These are phyloP conservation scores for Hydriomena furcata DNA, from an alignment of 2,888 invertebrate genomes.

Conservation along the genomic window DNA sequence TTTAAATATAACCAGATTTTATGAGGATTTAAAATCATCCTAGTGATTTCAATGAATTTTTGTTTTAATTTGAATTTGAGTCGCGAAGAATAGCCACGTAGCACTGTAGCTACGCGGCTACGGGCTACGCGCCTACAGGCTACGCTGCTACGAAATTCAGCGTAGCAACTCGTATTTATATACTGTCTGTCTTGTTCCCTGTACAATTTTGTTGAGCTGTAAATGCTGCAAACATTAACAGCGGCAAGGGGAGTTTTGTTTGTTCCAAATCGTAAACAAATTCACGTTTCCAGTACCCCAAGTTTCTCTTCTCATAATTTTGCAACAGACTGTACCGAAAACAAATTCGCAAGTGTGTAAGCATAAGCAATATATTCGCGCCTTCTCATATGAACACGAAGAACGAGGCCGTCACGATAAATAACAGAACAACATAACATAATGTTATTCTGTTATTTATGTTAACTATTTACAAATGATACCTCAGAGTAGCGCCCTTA, in stretches of 20 bases:
- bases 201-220: too few relatives aligned
- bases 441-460: slow-evolving; percentile 33
- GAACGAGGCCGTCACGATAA: slow-evolving; percentile 41
- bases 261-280: slow-evolving; percentile 13
- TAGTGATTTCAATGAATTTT: too few relatives aligned
- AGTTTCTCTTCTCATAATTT: slow-evolving; percentile 22
- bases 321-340: slow-evolving; percentile 23
- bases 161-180: background rate
- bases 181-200: too few relatives aligned
- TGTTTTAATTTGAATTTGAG: too few relatives aligned
- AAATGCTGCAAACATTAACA: background rate
- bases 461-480: slow-evolving; percentile 2
- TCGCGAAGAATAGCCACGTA: too few relatives aligned
- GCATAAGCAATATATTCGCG: slow-evolving; percentile 30
- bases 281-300: slow-evolving; percentile 19
- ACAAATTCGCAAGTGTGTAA: slow-evolving; percentile 29
- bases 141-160: slow-evolving; percentile 11
- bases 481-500: too few relatives aligned
- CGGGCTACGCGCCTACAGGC: background rate
- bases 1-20: too few relatives aligned
- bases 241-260: slow-evolving; percentile 9
- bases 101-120: background rate
- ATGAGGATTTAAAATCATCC: too few relatives aligned
- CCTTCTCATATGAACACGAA: slow-evolving; percentile 33
- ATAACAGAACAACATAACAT: slow-evolving; percentile 41